Conservation (phyloP, 2,797 vertebrate genomes). For the Poeciliopsis infans region DNA sequence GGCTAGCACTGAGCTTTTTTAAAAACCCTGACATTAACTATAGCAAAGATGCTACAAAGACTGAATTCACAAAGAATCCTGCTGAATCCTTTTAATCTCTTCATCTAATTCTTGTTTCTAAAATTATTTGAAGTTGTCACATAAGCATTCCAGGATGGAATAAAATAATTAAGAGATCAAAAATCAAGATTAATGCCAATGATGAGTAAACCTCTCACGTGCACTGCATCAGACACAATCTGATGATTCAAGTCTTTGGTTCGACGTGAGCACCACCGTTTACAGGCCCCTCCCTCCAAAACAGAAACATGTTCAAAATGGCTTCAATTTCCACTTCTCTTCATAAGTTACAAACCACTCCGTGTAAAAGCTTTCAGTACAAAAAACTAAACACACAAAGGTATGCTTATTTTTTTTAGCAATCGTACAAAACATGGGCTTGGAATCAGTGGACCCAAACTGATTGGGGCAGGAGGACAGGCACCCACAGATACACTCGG, state of each 20-base stretch:
- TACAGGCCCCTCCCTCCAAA: conserved; percentile 34
- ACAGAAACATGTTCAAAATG: conserved; percentile 51
- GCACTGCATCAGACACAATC: conserved; percentile 22
- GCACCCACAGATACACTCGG: conserved; percentile 14
- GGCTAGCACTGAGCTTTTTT: neutral
- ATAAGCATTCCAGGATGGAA: neutral
- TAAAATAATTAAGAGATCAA: neutral
- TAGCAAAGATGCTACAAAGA: neutral
- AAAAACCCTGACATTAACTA: neutral
- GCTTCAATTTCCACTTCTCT: conserved; percentile 34
- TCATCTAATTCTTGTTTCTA: neutral
- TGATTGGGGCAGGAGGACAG: neutral
- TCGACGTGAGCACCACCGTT: conserved; percentile 68
- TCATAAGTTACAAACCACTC: conserved; percentile 60
- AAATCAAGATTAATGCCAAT: conserved; percentile 5
- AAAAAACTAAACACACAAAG: conserved; percentile 51
- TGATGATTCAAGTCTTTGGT: conserved; percentile 78
- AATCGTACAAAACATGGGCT: conserved; percentile 5
- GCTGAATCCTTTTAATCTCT: neutral
- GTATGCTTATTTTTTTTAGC: conserved; percentile 20
- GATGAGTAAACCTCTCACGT: neutral
- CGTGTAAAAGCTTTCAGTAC: conserved; percentile 41
- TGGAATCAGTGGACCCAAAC: conserved; percentile 19
- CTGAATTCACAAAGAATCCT: neutral
- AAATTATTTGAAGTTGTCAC: neutral